A percentile compares a stretch with the other conserved stretches of the same genome.
Conservation (phyloP, 1,140 invertebrate species). For the Acromyrmex heyeri region DNA sequence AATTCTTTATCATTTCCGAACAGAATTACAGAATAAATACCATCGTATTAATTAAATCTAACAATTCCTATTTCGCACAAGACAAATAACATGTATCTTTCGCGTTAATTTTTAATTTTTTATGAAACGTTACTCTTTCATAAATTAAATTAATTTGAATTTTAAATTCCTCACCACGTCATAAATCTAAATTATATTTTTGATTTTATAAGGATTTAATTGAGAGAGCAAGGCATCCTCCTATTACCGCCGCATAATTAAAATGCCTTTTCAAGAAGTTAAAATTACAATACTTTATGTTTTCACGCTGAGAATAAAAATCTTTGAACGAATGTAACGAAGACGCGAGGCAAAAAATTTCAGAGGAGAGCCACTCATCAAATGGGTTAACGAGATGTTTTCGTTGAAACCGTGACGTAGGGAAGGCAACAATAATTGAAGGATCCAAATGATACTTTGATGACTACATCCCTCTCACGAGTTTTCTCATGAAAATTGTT, state of each 20-base stretch:
- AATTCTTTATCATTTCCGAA: background rate
- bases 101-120: background rate
- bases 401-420: background rate
- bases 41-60: background rate
- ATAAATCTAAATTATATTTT: background rate
- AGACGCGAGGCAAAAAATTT: background rate
- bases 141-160: background rate
- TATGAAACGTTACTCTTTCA: background rate
- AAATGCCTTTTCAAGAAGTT: background rate
- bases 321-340: background rate
- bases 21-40: no score
- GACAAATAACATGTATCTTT: background rate
- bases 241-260: background rate
- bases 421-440: slow-evolving; percentile 27
- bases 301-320: background rate
- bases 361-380: background rate
- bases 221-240: background rate
- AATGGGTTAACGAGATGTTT: slow-evolving; percentile 5
- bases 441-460: slow-evolving; percentile 55
- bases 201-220: background rate
- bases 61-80: background rate
- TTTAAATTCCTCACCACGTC: background rate
- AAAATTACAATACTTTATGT: slow-evolving; percentile 13
- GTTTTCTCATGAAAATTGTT: background rate
- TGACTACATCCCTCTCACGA: slow-evolving; percentile 12